These are phyloP conservation scores for Diadumene lineata DNA, from an alignment of 92 coral and sea anemone species.

Conservation along the genomic window DNA sequence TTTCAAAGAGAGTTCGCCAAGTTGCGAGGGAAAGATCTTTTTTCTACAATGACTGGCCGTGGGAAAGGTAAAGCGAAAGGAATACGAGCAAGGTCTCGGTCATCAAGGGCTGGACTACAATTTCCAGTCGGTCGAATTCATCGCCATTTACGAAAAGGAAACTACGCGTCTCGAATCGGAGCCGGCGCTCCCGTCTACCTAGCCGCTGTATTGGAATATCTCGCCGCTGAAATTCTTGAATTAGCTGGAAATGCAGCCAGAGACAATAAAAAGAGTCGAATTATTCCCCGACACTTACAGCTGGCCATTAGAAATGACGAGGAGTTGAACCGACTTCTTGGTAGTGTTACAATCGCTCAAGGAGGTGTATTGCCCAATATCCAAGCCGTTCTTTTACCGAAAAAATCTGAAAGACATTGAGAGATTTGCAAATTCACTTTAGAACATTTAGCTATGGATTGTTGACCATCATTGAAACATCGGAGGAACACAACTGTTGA, in stretches of 20 bases:
- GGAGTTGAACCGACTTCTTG: conserved; percentile 16
- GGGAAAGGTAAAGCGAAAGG: conserved; percentile 24
- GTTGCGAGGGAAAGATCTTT: too few species aligned
- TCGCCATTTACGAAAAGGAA: conserved; percentile 23
- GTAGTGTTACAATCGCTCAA: conserved; percentile 27
- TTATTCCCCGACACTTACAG: conserved; percentile 26
- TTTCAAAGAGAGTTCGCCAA: not conserved
- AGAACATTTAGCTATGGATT: too few species aligned
- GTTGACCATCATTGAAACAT: too few species aligned
- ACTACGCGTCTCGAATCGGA: conserved; percentile 18
- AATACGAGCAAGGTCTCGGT: conserved; percentile 3
- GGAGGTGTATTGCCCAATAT: conserved; percentile 47
- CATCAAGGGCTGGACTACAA: conserved; percentile 25
- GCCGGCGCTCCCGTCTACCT: conserved; percentile 21
- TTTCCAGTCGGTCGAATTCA: conserved; percentile 29
- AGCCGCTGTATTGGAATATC: conserved; percentile 28
- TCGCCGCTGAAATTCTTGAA: conserved; percentile 25
- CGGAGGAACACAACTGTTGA: too few species aligned
- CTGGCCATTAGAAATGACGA: conserved; percentile 34
- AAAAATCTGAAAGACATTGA: not conserved
- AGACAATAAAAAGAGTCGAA: conserved; percentile 17
- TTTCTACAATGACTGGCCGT: conserved; percentile 18
- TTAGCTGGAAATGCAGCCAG: conserved; percentile 29
- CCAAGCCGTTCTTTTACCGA: conserved; percentile 35
- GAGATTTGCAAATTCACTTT: too few species aligned